A percentile compares a stretch with the other conserved stretches of the same genome.
Conservation (phyloP, 2,888 invertebrate species). For the Apeira syringaria region DNA sequence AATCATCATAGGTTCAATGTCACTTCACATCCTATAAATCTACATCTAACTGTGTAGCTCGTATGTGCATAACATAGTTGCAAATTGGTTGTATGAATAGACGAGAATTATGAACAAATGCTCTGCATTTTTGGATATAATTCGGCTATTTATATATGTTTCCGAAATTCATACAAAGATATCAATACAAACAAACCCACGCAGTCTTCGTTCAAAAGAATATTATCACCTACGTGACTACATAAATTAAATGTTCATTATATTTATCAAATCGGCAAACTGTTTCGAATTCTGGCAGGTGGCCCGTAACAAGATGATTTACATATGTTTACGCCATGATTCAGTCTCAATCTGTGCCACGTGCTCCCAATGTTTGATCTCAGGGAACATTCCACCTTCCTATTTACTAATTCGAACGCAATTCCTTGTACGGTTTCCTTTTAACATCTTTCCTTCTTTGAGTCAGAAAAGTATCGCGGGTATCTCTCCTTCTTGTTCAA, state of each 20-base stretch:
- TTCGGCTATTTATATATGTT: neutral
- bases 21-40: constrained; percentile 6
- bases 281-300: constrained; percentile 11
- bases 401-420: constrained; percentile 1
- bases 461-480: too few relatives aligned
- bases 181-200: neutral
- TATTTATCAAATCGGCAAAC: constrained; percentile 5
- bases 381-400: constrained; percentile 1
- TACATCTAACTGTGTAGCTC: constrained; percentile 1
- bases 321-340: constrained; percentile 20
- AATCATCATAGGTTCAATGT: constrained; percentile 16
- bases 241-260: constrained; percentile 3
- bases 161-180: neutral
- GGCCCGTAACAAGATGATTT: constrained; percentile 3
- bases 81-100: too few relatives aligned
- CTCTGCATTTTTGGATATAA: too few relatives aligned
- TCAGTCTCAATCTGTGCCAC: constrained; percentile 25
- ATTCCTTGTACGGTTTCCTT: constrained; percentile 5
- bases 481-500: too few relatives aligned
- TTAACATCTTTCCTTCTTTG: constrained; percentile 5
- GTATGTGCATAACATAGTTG: constrained; percentile 2
- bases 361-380: constrained; percentile 13
- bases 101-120: too few relatives aligned
- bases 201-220: neutral
- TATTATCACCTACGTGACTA: neutral